Percentiles rank a stretch among this genome's conserved stretches.
Evolutionary conservation across 2,888 invertebrate genomes (phyloP).

Genomic region (Polydrusus pterygomalis): DNA sequence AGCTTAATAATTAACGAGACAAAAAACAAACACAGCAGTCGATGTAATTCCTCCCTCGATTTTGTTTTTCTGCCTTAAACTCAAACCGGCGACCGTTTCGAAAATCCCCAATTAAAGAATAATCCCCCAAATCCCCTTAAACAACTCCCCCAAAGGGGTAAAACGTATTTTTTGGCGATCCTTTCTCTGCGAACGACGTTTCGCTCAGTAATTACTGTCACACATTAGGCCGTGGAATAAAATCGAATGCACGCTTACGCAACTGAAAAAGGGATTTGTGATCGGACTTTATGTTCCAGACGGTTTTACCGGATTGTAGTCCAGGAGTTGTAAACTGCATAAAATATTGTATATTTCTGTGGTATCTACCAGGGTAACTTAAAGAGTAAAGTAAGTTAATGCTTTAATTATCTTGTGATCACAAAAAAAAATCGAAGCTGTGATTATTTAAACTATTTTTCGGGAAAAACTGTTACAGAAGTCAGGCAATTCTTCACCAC

Average conservation of each 20-base stretch:
- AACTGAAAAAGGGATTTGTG: slow-evolving; percentile 12
- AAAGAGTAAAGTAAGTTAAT: too few species aligned
- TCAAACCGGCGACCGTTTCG: slow-evolving; percentile 8
- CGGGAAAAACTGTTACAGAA: too few species aligned
- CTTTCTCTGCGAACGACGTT: slow-evolving; percentile 17
- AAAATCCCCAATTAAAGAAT: slow-evolving; percentile 35
- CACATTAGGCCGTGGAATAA: slow-evolving; percentile 23
- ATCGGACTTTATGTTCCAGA: slow-evolving; percentile 7
- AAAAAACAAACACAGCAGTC: slow-evolving; percentile 11
- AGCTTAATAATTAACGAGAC: not conserved
- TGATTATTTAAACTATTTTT: too few species aligned
- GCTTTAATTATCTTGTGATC: too few species aligned
- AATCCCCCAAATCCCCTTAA: slow-evolving; percentile 28
- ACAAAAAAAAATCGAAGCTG: too few species aligned
- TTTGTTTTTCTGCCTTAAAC: slow-evolving; percentile 11
- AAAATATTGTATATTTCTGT: too few species aligned
- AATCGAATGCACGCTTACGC: slow-evolving; percentile 23
- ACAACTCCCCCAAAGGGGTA: slow-evolving; percentile 11
- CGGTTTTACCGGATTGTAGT: slow-evolving; percentile 4
- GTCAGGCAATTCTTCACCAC: too few species aligned
- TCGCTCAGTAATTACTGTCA: slow-evolving; percentile 34
- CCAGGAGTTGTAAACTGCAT: not conserved
- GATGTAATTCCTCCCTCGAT: slow-evolving; percentile 4
- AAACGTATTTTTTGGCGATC: slow-evolving; percentile 19
- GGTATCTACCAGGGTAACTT: too few species aligned